Evolutionary conservation across 1,140 invertebrate species (phyloP), one percentile per base, ranked within the genome.

Genomic region (Temnothorax longispinosus): DNA sequence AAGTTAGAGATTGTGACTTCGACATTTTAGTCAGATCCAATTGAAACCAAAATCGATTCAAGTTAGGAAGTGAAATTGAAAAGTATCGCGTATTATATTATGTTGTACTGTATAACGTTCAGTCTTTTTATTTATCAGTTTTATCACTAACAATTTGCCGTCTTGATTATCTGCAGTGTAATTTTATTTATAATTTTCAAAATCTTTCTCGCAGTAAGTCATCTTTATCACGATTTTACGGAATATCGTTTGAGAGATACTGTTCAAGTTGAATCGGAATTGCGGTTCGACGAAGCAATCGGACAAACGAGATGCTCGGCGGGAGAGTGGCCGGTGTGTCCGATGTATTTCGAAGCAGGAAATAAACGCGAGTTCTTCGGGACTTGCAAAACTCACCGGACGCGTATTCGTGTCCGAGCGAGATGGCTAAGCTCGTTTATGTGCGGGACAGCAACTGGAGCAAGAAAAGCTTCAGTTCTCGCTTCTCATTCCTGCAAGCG

Each of bases 311-410:
- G 69, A 44, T 50, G 27, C 38, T 69, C 13, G 50, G 52, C 21
- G 54, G 67, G 60, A 60, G 69, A 75, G 52, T 62, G 44, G 35
- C 67, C 35, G n/a, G 77, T 78, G 75, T 75, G 64, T 8, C 32
- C 32, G 38, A 60, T 56, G 74, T 58, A 72, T 72, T 82, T 76
- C 6, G 50, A 21, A 74, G 11, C 74, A 58, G 47, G 67, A 82
- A 87, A 86, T 89, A 88, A 86, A 89, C 62, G 84, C 41, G 62
- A 72, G 88, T 87, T 41, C 60, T 82, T 77, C 21, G 75, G 67
- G 75, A 58, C 60, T 62, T 56, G 50, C 41, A 50, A 69, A 87
- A 64, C 44, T 77, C 32, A 32, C 44, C 27, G 18, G 62, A 54
- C 27, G 60, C 47, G 80, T 52, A 77, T 76, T 41, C 58, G 38